A percentile compares a stretch with the other conserved stretches of the same genome.
phyloP scores from a whole-genome alignment of 1,140 invertebrate genomes.

The Drosophila dunni region DNA sequence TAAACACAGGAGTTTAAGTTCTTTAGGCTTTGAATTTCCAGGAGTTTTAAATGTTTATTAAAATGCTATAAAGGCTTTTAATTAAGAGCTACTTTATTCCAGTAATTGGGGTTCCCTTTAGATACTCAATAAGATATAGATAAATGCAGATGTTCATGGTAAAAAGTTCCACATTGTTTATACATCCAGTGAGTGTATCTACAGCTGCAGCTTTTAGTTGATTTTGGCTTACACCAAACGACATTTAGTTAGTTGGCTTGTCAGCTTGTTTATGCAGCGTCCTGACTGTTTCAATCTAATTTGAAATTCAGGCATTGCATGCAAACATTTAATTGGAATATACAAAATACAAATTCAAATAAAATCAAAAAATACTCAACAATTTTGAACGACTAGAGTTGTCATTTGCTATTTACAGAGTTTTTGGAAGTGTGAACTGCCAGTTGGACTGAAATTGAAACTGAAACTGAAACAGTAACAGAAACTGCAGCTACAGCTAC shows the following conservation, averaged over 20 bases:
- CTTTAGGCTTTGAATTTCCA: no score
- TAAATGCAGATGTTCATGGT: no score
- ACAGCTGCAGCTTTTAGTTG: conserved; percentile 3
- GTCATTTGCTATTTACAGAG: conserved; percentile 59
- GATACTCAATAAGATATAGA: no score
- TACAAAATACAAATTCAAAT: conserved; percentile 53
- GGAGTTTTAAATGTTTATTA: no score
- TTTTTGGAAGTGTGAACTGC: conserved; percentile 33
- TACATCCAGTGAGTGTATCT: conserved; percentile 1
- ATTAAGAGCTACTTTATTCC: no score
- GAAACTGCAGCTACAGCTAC: neutral
- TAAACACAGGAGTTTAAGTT: no score
- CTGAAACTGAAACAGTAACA: no score
- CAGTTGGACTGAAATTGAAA: neutral
- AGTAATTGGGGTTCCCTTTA: no score
- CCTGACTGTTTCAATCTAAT: conserved; percentile 37
- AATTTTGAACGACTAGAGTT: conserved; percentile 11
- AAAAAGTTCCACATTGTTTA: no score
- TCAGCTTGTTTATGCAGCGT: neutral
- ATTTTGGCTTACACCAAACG: conserved; percentile 3
- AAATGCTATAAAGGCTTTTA: no score
- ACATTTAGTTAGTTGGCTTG: neutral
- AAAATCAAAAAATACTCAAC: conserved; percentile 28
- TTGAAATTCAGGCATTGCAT: conserved; percentile 47
- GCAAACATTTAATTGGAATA: conserved; percentile 75